Conservation (phyloP, 1,140 invertebrate species). For the Macrobrachium rosenbergii region DNA sequence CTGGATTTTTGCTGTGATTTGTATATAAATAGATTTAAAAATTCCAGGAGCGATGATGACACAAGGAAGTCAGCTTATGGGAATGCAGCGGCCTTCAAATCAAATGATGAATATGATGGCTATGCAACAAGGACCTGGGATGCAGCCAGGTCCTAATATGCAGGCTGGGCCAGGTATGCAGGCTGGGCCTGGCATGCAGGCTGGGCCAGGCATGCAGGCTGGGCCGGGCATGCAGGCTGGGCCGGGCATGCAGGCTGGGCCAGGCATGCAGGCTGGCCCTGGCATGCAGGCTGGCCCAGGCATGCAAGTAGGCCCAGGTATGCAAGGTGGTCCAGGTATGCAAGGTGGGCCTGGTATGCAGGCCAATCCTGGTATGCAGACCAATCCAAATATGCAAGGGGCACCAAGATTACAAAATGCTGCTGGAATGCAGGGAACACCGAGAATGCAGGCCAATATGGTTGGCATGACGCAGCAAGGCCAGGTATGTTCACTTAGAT, state of each 20-base stretch:
- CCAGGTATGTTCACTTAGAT: slow-evolving; percentile 34
- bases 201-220: slow-evolving; percentile 42
- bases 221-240: slow-evolving; percentile 57
- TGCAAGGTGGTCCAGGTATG: slow-evolving; percentile 44
- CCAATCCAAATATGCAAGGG: slow-evolving; percentile 36
- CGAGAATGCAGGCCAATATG: slow-evolving; percentile 61
- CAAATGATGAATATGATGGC: slow-evolving; percentile 66
- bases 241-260: slow-evolving; percentile 57
- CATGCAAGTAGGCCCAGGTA: slow-evolving; percentile 41
- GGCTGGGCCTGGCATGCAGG: slow-evolving; percentile 47
- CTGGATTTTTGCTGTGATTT: background rate
- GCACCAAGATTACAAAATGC: slow-evolving; percentile 30
- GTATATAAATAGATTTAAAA: background rate
- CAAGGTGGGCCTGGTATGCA: slow-evolving; percentile 51
- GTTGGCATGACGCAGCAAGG: slow-evolving; percentile 50
- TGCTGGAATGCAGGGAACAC: slow-evolving; percentile 27
- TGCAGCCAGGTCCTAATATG: slow-evolving; percentile 44
- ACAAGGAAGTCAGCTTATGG: slow-evolving; percentile 58
- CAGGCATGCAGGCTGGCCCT: slow-evolving; percentile 53
- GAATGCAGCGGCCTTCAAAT: slow-evolving; percentile 54
- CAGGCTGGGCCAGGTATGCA: slow-evolving; percentile 48
- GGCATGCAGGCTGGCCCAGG: slow-evolving; percentile 48
- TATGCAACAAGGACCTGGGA: slow-evolving; percentile 58
- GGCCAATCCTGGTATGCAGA: slow-evolving; percentile 48
- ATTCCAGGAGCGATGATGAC: slow-evolving; percentile 55